phyloP scores from a whole-genome alignment of 1,140 invertebrate genomes.

The Aphelenchoides besseyi region DNA sequence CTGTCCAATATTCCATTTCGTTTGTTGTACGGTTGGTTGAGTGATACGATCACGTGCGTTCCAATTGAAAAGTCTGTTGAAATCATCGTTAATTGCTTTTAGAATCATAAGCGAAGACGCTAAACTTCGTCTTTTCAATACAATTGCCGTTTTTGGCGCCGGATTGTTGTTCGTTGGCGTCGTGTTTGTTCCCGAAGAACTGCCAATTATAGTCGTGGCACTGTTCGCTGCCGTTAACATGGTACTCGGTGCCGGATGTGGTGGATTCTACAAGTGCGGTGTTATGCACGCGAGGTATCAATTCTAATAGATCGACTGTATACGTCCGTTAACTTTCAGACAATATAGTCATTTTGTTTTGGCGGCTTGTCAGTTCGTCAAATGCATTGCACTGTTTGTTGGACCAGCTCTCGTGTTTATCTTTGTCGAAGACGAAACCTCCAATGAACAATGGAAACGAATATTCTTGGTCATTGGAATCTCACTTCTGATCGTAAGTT shows the following conservation, averaged over 20 bases:
- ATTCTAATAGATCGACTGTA: not conserved
- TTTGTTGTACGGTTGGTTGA: not conserved
- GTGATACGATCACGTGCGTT: conserved; percentile 9
- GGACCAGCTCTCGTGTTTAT: conserved; percentile 38
- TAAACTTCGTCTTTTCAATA: conserved; percentile 41
- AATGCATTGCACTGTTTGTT: conserved; percentile 46
- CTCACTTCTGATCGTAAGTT: conserved; percentile 23
- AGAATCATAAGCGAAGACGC: conserved; percentile 32
- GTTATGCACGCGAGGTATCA: conserved; percentile 20
- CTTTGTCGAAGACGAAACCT: conserved; percentile 43
- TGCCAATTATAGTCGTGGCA: conserved; percentile 29
- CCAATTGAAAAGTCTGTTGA: conserved; percentile 3
- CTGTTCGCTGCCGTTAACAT: conserved; percentile 29
- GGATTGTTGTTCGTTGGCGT: conserved; percentile 24
- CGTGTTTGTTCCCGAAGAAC: conserved; percentile 13
- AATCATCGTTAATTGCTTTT: not conserved
- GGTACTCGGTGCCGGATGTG: conserved; percentile 33
- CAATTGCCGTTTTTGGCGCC: conserved; percentile 39
- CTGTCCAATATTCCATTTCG: conserved; percentile 7
- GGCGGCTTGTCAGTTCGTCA: conserved; percentile 43
- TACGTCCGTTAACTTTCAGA: conserved; percentile 5
- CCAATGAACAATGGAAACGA: conserved; percentile 35
- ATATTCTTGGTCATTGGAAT: conserved; percentile 42
- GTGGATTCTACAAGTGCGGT: conserved; percentile 51
- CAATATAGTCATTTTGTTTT: conserved; percentile 49